Conservation (phyloP, 2,888 invertebrate species). For the Hirtodrosophila confusa region DNA sequence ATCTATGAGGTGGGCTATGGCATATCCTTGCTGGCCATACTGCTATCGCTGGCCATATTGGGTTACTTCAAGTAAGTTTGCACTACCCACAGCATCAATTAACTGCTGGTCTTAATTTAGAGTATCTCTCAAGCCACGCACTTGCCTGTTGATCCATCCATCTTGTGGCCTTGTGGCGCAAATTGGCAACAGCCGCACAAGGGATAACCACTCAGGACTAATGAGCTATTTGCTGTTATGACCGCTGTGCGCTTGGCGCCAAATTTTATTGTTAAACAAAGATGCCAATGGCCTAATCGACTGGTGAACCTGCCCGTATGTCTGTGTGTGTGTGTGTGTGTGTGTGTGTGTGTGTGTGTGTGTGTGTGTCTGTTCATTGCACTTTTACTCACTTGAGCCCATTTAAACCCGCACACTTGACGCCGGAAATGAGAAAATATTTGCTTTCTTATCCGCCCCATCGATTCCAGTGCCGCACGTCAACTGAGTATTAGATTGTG, state of each 20-base stretch:
- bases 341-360: constrained; percentile 17
- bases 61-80: constrained; percentile 93
- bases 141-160: constrained; percentile 25
- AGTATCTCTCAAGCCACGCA: neutral
- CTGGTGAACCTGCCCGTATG: constrained; percentile 18
- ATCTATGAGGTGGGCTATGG: constrained; percentile 94
- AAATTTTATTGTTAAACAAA: constrained; percentile 63
- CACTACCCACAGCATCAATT: neutral
- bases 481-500: constrained; percentile 41
- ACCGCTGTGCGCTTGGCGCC: constrained; percentile 60
- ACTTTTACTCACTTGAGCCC: constrained; percentile 42
- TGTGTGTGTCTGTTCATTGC: constrained; percentile 38
- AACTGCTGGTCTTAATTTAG: constrained; percentile 11
- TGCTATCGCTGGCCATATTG: constrained; percentile 92
- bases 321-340: constrained; percentile 16
- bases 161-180: constrained; percentile 1
- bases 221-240: constrained; percentile 45
- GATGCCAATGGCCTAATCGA: constrained; percentile 56
- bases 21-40: constrained; percentile 92
- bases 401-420: constrained; percentile 53
- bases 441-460: constrained; percentile 36
- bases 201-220: constrained; percentile 55
- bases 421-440: constrained; percentile 71
- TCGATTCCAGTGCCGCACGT: constrained; percentile 22
- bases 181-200: constrained; percentile 29